Conservation (phyloP, 92 coral and sea anemone species). For the Palythoa caribaeorum region DNA sequence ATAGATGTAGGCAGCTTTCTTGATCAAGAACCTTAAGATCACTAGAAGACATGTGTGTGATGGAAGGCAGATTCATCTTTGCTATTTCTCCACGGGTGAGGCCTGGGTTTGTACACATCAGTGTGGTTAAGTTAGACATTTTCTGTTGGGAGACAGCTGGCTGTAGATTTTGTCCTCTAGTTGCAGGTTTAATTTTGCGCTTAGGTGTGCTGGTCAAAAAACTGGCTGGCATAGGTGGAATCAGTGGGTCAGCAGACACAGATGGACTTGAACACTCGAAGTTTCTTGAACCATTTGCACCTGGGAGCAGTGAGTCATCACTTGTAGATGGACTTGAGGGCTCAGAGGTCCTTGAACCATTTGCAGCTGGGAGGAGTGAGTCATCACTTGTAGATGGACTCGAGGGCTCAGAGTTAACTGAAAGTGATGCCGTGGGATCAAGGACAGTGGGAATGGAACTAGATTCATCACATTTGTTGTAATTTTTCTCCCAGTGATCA, state of each 20-base stretch:
- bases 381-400: not conserved
- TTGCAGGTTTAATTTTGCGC: not conserved
- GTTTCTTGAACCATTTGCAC: not conserved
- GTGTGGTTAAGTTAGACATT: not conserved
- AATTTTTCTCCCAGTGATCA: not conserved
- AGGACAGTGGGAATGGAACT: not conserved
- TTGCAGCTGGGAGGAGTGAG: constrained; percentile 11
- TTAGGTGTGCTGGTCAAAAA: not conserved
- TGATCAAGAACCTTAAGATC: constrained; percentile 1
- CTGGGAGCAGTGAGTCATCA: constrained; percentile 4
- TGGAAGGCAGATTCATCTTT: constrained; percentile 14
- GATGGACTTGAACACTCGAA: not conserved
- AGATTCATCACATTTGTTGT: constrained; percentile 10
- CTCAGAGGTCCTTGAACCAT: constrained; percentile 4
- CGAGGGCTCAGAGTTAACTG: constrained; percentile 19
- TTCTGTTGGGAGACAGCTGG: not conserved
- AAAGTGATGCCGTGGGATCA: constrained; percentile 11
- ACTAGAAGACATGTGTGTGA: not conserved
- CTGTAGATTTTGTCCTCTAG: not conserved
- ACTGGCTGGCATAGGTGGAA: not conserved
- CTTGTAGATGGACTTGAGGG: not conserved
- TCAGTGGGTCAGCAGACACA: not conserved
- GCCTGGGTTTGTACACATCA: constrained; percentile 44
- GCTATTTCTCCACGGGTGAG: constrained; percentile 49
- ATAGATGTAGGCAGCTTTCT: not conserved